Base-by-base conservation (phyloP, 2,113 vertebrate genomes). In the Rhynchopsitta pachyrhyncha region DNA sequence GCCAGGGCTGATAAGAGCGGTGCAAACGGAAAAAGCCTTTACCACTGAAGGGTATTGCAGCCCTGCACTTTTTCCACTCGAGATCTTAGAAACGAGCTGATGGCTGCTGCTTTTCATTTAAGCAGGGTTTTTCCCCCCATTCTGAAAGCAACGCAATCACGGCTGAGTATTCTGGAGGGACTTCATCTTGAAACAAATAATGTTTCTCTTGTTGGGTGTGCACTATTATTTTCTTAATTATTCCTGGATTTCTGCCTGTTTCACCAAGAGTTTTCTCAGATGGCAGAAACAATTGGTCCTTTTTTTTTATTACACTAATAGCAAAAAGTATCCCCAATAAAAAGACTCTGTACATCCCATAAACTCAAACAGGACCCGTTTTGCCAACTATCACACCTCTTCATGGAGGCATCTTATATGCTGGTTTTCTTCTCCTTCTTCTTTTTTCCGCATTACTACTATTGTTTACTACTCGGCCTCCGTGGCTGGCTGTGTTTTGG, bases 201-300 rank as follows among this genome's bases (percentile, higher is more conserved):
- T 97, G 96, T 97, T 97, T 97, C 97, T 89, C 93, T 97, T 97
- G 49, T 93, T 97, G 94, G 93, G 94, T 96, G 96, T 96, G 85
- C 94, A 66, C 92, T 97, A 81, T 97, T 97, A 97, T 96, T 97
- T 95, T 96, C 96, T 97, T 97, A 97, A 98, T 97, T 97, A 97
- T 96, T 97, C 89, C 95, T 98, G 97, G 95, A 95, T 95, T 97
- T 96, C 83, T 95, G 95, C 95, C 97, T 95, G 90, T 91, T 97
- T 93, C 96, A 97, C 93, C 88, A 82, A 95, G 97, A 94, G 93
- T 84, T 96, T 89, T 96, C 95, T 98, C 97, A 96, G 92, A 97
- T 88, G 96, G 95, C 95, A 97, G 96, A 97, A 97, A 95, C 79
- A 91, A 96, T 93, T 63, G 52, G 79, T 91, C 33, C 67, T 52